Evolutionary conservation across 2,113 vertebrate species (phyloP).

Genomic region (Podarcis muralis): DNA sequence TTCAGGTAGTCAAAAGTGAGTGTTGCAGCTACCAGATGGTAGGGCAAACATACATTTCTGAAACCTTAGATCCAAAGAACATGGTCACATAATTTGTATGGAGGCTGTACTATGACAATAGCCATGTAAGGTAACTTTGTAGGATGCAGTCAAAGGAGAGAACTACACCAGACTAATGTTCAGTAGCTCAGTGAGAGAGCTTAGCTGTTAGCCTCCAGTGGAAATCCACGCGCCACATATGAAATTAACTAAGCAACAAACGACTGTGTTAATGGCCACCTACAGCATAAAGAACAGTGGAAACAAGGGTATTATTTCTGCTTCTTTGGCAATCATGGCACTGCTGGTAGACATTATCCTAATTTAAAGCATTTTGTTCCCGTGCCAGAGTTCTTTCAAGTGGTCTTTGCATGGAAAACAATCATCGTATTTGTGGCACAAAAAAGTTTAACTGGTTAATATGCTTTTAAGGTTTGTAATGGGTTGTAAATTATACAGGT

Average conservation of each 20-base stretch:
- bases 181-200: constrained; percentile 43
- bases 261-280: constrained; percentile 62
- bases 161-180: constrained; percentile 52
- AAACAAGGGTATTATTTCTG: constrained; percentile 73
- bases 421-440: constrained; percentile 68
- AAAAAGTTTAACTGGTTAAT: constrained; percentile 65
- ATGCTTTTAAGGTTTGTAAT: constrained; percentile 70
- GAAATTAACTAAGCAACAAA: constrained; percentile 63
- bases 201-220: constrained; percentile 56
- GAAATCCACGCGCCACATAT: constrained; percentile 59
- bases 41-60: background rate
- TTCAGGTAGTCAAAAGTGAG: background rate
- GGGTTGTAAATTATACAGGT: constrained; percentile 68
- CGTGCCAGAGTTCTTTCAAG: constrained; percentile 68
- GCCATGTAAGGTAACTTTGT: constrained; percentile 42
- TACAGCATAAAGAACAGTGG: constrained; percentile 71
- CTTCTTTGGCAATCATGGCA: constrained; percentile 67
- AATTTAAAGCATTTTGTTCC: constrained; percentile 73
- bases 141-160: constrained; percentile 46
- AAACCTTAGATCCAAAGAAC: background rate
- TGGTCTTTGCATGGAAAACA: constrained; percentile 68
- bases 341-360: constrained; percentile 72
- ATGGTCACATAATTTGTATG: constrained; percentile 3
- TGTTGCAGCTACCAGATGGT: background rate
- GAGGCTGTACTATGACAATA: constrained; percentile 41